These are phyloP conservation scores for Helobdella robusta DNA, from an alignment of 2,888 invertebrate species.

Conservation along the genomic window DNA sequence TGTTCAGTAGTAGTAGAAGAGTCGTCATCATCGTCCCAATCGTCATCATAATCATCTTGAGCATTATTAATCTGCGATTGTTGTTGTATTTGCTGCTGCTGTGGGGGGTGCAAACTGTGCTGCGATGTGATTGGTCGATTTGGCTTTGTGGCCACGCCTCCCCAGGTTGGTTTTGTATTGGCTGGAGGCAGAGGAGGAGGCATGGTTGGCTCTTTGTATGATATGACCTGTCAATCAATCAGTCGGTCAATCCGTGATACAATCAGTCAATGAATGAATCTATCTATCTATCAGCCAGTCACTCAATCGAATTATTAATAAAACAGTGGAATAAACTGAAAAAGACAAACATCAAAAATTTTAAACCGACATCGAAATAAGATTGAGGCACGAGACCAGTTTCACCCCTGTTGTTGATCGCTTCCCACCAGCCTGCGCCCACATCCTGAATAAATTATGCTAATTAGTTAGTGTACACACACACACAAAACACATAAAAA, in stretches of 20 bases:
- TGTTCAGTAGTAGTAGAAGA: slow-evolving; percentile 30
- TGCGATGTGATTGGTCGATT: background rate
- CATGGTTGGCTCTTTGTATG: slow-evolving; percentile 25
- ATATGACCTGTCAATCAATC: slow-evolving; percentile 12
- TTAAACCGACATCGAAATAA: slow-evolving; percentile 63
- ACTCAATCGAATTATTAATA: too few species aligned
- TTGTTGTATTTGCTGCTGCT: too few species aligned
- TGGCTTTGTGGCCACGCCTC: background rate
- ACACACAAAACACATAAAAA: too few species aligned
- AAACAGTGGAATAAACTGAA: background rate
- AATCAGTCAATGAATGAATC: too few species aligned
- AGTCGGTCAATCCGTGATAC: too few species aligned
- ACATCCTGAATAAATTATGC: slow-evolving; percentile 62
- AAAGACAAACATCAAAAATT: background rate
- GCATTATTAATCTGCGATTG: background rate
- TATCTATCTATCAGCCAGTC: too few species aligned
- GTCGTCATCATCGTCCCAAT: slow-evolving; percentile 33
- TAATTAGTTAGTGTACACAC: too few species aligned
- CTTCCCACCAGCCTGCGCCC: slow-evolving; percentile 97
- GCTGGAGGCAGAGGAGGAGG: slow-evolving; percentile 25
- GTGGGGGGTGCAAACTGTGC: too few species aligned
- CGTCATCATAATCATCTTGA: slow-evolving; percentile 33
- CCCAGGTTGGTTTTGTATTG: background rate
- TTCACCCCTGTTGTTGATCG: slow-evolving; percentile 65
- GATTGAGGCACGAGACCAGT: slow-evolving; percentile 85